Evolutionary conservation across 2,113 vertebrate species (phyloP).

Genomic region (Eulemur macaco): DNA sequence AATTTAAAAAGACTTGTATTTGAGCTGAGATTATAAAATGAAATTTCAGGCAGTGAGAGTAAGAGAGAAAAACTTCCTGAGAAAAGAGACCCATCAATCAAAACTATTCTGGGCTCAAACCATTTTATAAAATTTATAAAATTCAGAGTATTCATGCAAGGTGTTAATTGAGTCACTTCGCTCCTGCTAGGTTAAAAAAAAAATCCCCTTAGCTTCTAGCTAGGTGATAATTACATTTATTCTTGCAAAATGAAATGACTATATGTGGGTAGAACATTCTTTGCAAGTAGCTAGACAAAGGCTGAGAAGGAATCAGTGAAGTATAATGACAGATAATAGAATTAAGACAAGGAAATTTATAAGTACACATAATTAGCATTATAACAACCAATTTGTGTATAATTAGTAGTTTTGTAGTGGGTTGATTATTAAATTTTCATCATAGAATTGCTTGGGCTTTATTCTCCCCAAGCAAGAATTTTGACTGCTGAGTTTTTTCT

Average conservation of each 20-base stretch:
- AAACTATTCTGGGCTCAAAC: slow-evolving; percentile 27
- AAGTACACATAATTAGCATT: slow-evolving; percentile 51
- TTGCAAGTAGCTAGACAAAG: slow-evolving; percentile 62
- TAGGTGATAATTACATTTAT: slow-evolving; percentile 64
- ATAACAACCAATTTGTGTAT: slow-evolving; percentile 26
- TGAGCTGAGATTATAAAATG: not conserved
- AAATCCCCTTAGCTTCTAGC: slow-evolving; percentile 64
- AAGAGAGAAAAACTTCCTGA: not conserved
- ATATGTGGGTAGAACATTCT: slow-evolving; percentile 34
- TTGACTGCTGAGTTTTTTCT: not conserved
- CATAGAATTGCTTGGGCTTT: not conserved
- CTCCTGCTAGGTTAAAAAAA: slow-evolving; percentile 66
- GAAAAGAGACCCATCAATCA: not conserved
- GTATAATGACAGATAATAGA: slow-evolving; percentile 63
- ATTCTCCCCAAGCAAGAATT: not conserved
- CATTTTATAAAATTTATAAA: slow-evolving; percentile 10
- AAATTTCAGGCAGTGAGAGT: not conserved
- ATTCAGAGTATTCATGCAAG: slow-evolving; percentile 41
- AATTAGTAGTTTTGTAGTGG: slow-evolving; percentile 54
- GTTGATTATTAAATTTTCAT: slow-evolving; percentile 34
- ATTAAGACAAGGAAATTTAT: slow-evolving; percentile 64
- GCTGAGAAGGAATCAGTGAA: slow-evolving; percentile 30
- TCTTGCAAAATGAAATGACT: not conserved
- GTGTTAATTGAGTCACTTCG: slow-evolving; percentile 77
- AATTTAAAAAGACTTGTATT: not conserved